Evolutionary conservation across 2,797 vertebrate genomes (phyloP).

Genomic region (Smutsia temminckii): DNA sequence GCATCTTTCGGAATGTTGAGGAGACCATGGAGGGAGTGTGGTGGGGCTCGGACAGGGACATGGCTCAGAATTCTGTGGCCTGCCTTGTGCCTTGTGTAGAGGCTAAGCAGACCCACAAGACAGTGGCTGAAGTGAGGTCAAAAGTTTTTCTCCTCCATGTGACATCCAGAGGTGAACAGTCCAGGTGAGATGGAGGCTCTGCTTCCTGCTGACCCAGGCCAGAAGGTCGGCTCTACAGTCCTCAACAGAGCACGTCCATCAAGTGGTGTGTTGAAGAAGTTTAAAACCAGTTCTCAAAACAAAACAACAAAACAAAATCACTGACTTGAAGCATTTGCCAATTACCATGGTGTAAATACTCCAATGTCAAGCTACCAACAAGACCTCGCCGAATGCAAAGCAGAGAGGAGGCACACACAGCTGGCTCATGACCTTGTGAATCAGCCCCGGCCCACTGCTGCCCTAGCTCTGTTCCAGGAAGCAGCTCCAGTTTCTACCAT

Average conservation of each 20-base stretch:
- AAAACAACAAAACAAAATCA: not conserved
- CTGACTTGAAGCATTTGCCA: not conserved
- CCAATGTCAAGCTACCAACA: not conserved
- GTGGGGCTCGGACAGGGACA: fast-evolving
- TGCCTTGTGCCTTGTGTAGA: not conserved
- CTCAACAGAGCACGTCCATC: not conserved
- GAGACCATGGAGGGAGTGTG: not conserved
- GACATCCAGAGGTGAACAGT: not conserved
- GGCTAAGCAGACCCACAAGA: not conserved
- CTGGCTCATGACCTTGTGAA: not conserved
- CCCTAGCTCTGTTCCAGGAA: not conserved
- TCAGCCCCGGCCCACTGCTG: fast-evolving
- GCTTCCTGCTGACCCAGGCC: not conserved
- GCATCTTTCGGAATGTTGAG: not conserved
- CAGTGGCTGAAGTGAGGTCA: not conserved
- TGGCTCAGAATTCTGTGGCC: not conserved
- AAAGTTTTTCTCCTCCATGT: not conserved
- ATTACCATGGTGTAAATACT: not conserved
- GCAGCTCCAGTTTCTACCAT: not conserved
- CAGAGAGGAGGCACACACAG: fast-evolving
- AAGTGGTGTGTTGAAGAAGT: not conserved
- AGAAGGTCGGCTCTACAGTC: not conserved
- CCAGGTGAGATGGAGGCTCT: not conserved
- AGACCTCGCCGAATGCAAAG: not conserved
- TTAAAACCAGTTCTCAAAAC: not conserved